Percentiles rank a stretch among this genome's conserved stretches.
phyloP scores from a whole-genome alignment of 2,113 vertebrate species.

The Rhinoderma darwinii region DNA sequence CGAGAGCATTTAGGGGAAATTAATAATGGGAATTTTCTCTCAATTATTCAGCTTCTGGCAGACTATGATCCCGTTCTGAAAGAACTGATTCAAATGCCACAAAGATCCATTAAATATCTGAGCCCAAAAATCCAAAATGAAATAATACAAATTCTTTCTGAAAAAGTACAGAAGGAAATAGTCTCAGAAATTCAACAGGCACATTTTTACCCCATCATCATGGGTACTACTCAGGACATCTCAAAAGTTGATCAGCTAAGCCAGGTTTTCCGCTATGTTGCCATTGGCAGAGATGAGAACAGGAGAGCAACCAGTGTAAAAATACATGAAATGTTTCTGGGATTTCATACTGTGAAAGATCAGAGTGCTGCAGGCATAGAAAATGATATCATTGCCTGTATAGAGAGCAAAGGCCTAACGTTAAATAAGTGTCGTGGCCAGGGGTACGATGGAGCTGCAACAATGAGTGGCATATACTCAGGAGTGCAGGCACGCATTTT shows the following conservation, averaged over 20 bases:
- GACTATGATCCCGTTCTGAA: neutral
- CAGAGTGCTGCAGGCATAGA: neutral
- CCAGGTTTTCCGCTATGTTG: neutral
- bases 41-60: neutral
- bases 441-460: too few relatives aligned
- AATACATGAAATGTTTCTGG: neutral
- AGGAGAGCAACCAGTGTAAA: neutral
- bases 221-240: neutral
- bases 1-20: neutral
- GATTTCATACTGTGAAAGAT: neutral
- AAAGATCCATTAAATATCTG: too few relatives aligned
- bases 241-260: too few relatives aligned
- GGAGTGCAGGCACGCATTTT: neutral
- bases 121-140: too few relatives aligned
- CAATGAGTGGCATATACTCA: neutral
- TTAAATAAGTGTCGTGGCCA: neutral
- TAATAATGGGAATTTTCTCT: slow-evolving; percentile 14
- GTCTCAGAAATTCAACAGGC: neutral
- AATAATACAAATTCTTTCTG: too few relatives aligned
- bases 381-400: neutral
- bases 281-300: neutral
- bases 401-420: neutral
- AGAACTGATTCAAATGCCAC: neutral
- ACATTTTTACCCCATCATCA: neutral
- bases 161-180: slow-evolving; percentile 13